Conservation (phyloP, 2,888 invertebrate species). For the Pharmacophagus antenor region DNA sequence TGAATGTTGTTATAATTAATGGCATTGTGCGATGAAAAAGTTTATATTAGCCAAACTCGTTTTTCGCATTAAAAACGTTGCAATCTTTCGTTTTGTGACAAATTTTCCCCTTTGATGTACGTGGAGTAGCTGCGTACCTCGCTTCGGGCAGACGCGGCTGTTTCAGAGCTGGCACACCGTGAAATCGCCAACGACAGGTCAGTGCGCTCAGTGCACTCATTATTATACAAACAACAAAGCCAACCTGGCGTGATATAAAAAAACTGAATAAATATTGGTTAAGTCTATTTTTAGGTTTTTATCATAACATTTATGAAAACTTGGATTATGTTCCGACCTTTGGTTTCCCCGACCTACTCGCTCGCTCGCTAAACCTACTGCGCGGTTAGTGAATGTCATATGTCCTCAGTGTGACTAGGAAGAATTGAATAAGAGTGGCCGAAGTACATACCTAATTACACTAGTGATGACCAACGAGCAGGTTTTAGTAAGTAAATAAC, state of each 20-base stretch:
- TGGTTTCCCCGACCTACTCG: no score
- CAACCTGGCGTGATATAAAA: slow-evolving; percentile 28
- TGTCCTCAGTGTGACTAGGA: no score
- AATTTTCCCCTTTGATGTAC: slow-evolving; percentile 37
- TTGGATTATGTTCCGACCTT: neutral
- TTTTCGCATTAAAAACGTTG: neutral
- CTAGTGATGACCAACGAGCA: no score
- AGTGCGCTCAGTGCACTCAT: slow-evolving; percentile 57
- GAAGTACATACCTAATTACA: no score
- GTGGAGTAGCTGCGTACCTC: slow-evolving; percentile 29
- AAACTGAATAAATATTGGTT: neutral
- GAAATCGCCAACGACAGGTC: slow-evolving; percentile 69
- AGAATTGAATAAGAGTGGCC: no score
- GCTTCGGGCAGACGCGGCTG: slow-evolving; percentile 40
- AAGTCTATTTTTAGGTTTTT: neutral
- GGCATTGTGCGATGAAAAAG: no score
- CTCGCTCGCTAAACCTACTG: no score
- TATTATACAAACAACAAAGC: slow-evolving; percentile 35
- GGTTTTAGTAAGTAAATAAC: no score
- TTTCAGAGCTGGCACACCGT: slow-evolving; percentile 63
- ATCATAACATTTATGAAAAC: slow-evolving; percentile 10
- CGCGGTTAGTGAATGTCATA: no score
- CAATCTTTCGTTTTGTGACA: slow-evolving; percentile 28
- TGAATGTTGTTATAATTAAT: no score
- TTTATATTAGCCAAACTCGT: neutral